phyloP scores from a whole-genome alignment of 2,797 vertebrate genomes.

The Enteromius argenteus region DNA sequence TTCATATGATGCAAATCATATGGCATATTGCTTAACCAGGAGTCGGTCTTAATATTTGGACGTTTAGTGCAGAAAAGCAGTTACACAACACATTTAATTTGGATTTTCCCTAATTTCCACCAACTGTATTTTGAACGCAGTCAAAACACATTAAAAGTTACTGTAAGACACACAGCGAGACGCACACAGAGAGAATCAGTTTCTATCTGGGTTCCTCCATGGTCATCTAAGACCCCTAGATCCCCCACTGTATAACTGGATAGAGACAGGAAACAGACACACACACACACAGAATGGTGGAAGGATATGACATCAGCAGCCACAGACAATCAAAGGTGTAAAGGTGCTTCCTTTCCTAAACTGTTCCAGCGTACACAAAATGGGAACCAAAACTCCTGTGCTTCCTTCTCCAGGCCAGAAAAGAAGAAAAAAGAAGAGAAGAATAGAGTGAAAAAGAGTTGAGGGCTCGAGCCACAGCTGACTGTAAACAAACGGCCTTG shows the following conservation, averaged over 20 bases:
- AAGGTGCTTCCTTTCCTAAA: conserved; percentile 96
- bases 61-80: not conserved
- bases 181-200: not conserved
- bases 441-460: conserved; percentile 58
- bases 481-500: conserved; percentile 68
- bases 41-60: not conserved
- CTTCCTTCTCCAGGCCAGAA: conserved; percentile 86
- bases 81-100: not conserved
- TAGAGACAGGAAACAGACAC: conserved; percentile 91
- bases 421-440: conserved; percentile 68
- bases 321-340: conserved; percentile 94
- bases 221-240: conserved; percentile 25
- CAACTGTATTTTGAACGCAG: not conserved
- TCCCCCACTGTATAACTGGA: conserved; percentile 75
- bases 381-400: conserved; percentile 89
- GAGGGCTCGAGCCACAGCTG: conserved; percentile 69
- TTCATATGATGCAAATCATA: not conserved
- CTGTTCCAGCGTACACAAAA: conserved; percentile 87
- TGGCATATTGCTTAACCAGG: not conserved
- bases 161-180: not conserved
- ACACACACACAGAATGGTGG: conserved; percentile 74
- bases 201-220: conserved; percentile 9
- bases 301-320: conserved; percentile 92
- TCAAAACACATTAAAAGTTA: conserved; percentile 34
- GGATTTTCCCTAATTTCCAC: not conserved